Conservation (phyloP, 2,113 vertebrate species). For the Bungarus multicinctus region DNA sequence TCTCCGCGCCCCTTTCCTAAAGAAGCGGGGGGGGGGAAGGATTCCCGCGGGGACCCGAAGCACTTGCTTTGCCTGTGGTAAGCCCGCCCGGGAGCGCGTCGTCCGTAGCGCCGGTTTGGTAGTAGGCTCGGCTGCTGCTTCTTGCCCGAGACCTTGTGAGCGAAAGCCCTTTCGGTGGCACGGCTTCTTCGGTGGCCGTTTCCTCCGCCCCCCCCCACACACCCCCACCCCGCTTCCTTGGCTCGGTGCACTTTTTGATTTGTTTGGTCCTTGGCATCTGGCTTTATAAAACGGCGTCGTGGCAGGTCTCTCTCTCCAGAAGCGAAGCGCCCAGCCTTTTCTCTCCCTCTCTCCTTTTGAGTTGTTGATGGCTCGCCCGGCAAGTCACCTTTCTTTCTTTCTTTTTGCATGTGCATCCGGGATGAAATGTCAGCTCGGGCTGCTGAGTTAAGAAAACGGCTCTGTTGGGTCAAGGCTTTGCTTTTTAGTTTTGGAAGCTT, state of each 20-base stretch:
- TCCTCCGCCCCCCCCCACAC: no score
- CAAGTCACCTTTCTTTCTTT: neutral
- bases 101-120: neutral
- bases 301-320: neutral
- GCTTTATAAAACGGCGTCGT: neutral
- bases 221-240: neutral
- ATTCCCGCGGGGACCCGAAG: neutral
- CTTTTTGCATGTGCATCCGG: slow-evolving; percentile 12
- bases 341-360: neutral
- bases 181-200: neutral
- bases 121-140: neutral
- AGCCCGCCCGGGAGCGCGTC: neutral
- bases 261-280: neutral
- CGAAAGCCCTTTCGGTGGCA: neutral
- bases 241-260: neutral
- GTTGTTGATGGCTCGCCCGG: neutral
- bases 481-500: neutral
- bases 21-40: no score
- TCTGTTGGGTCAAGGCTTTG: neutral
- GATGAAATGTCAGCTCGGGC: neutral
- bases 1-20: neutral
- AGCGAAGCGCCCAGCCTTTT: neutral
- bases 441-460: neutral
- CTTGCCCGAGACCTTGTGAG: neutral
- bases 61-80: neutral